These are phyloP conservation scores for Lasioglossum baleicum DNA, from an alignment of 1,140 invertebrate species.

Conservation along the genomic window DNA sequence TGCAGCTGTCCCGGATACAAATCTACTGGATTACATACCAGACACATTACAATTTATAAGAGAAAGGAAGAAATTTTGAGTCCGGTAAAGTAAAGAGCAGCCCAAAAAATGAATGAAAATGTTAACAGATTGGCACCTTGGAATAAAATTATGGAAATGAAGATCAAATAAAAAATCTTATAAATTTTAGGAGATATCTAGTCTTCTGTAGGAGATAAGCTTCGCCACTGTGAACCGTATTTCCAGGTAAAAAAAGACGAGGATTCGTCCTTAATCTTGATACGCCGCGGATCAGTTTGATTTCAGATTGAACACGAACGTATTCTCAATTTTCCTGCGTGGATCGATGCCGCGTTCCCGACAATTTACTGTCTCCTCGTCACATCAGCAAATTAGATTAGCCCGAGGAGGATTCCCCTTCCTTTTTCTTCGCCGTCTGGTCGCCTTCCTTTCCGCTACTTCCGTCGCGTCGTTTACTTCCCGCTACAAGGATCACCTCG, in stretches of 20 bases:
- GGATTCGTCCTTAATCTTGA: constrained; percentile 23
- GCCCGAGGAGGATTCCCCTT: not conserved
- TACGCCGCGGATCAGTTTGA: constrained; percentile 20
- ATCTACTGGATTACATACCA: too few species aligned
- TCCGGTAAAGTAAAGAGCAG: too few species aligned
- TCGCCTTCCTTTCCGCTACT: too few species aligned
- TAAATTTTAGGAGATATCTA: constrained; percentile 15
- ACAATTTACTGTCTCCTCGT: constrained; percentile 18
- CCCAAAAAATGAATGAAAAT: too few species aligned
- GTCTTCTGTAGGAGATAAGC: constrained; percentile 1
- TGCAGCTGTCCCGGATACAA: too few species aligned
- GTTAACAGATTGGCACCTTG: too few species aligned
- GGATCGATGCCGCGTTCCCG: constrained; percentile 14
- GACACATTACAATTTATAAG: too few species aligned
- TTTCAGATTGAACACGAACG: constrained; percentile 19
- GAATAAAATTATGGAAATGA: too few species aligned
- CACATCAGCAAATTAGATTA: constrained; percentile 46
- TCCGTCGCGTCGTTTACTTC: not conserved
- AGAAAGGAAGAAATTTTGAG: too few species aligned
- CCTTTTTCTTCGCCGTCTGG: not conserved
- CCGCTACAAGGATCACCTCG: not conserved
- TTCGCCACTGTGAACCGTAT: not conserved
- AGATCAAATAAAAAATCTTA: not conserved
- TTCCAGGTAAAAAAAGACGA: not conserved
- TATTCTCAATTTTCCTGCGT: constrained; percentile 35